These are phyloP conservation scores for Candidula unifasciata DNA, from an alignment of 2,888 invertebrate species.

Conservation along the genomic window DNA sequence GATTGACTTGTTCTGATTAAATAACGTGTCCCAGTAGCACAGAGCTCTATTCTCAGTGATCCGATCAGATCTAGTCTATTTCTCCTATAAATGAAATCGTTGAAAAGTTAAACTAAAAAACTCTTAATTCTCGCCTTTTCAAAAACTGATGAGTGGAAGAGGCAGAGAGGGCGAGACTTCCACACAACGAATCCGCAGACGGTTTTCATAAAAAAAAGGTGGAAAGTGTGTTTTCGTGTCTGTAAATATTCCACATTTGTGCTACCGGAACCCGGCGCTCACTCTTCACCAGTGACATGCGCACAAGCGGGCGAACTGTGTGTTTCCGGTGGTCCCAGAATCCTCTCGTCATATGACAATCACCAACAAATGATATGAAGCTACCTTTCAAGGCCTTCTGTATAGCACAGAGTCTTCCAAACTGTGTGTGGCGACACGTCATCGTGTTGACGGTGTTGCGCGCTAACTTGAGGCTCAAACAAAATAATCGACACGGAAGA, in stretches of 20 bases:
- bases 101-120: constrained; percentile 36
- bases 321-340: constrained; percentile 31
- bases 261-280: constrained; percentile 33
- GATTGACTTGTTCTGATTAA: constrained; percentile 30
- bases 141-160: not conserved
- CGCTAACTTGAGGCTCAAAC: too few relatives aligned
- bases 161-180: not conserved
- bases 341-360: constrained; percentile 15
- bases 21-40: constrained; percentile 12
- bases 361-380: not conserved
- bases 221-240: constrained; percentile 46
- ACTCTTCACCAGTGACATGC: constrained; percentile 35
- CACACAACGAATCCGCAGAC: not conserved
- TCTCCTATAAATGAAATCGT: constrained; percentile 1
- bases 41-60: not conserved
- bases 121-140: constrained; percentile 27
- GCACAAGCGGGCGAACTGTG: constrained; percentile 27
- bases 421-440: too few relatives aligned
- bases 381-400: not conserved
- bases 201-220: constrained; percentile 17
- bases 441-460: too few relatives aligned
- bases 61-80: not conserved
- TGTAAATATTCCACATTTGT: constrained; percentile 39
- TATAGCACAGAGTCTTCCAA: too few relatives aligned
- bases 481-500: too few relatives aligned